phyloP scores from a whole-genome alignment of 2,797 vertebrate genomes.

The Sebastes nivosus region DNA sequence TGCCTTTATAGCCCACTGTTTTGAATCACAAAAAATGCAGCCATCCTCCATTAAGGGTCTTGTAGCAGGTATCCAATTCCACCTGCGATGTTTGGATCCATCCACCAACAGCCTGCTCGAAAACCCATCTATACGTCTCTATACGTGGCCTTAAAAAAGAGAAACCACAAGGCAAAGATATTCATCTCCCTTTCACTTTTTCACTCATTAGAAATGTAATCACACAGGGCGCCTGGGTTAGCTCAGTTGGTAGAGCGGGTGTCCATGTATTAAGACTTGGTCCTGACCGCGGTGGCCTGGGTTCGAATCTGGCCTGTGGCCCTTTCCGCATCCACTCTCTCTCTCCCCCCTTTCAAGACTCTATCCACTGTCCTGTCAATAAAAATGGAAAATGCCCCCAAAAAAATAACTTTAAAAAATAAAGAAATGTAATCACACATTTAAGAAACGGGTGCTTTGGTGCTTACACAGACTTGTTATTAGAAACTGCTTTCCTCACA shows the following conservation, averaged over 20 bases:
- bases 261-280: too few relatives aligned
- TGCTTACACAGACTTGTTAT: neutral
- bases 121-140: neutral
- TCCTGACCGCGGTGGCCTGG: too few relatives aligned
- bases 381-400: too few relatives aligned
- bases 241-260: too few relatives aligned
- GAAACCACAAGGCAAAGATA: neutral
- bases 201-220: neutral
- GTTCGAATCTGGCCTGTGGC: too few relatives aligned
- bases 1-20: neutral
- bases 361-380: too few relatives aligned
- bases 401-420: too few relatives aligned
- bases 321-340: too few relatives aligned
- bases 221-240: neutral
- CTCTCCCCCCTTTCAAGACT: too few relatives aligned
- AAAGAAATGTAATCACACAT: neutral
- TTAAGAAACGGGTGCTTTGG: neutral
- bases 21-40: neutral
- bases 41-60: neutral
- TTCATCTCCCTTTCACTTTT: neutral
- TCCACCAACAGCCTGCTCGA: neutral
- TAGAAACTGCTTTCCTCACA: neutral
- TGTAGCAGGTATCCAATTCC: neutral
- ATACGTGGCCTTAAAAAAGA: neutral
- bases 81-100: neutral